These are phyloP conservation scores for Setophaga kirtlandii DNA, from an alignment of 2,113 vertebrate genomes.

Conservation along the genomic window DNA sequence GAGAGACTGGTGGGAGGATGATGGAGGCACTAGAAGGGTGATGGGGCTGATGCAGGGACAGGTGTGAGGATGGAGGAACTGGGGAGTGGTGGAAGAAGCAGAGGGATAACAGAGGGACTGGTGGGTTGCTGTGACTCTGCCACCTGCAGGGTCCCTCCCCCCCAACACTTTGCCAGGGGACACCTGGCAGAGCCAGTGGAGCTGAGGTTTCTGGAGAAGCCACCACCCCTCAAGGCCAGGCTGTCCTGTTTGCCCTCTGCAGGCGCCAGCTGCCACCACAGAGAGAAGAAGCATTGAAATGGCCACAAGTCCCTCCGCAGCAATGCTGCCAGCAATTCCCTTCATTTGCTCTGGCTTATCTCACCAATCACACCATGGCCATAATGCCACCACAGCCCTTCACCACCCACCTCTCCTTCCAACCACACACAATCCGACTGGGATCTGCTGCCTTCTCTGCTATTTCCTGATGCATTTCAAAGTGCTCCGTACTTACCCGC, in stretches of 20 bases:
- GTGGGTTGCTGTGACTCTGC: neutral
- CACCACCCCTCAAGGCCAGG: neutral
- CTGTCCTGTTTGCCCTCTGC: neutral
- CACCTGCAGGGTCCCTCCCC: neutral
- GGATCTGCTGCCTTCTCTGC: neutral
- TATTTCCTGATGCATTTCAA: neutral
- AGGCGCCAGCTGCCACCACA: neutral
- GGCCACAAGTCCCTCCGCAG: neutral
- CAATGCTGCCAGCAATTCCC: neutral
- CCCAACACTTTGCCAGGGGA: neutral
- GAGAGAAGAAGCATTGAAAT: neutral
- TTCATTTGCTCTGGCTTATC: neutral
- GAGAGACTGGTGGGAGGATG: neutral
- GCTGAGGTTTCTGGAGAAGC: neutral
- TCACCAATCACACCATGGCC: accelerated
- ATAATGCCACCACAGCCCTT: neutral
- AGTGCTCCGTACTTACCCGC: neutral
- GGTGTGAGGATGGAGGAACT: neutral
- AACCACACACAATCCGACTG: accelerated
- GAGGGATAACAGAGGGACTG: accelerated
- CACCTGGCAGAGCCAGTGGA: accelerated
- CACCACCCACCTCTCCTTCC: neutral
- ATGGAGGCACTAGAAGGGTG: neutral
- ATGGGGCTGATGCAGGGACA: neutral
- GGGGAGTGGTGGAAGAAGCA: accelerated